Evolutionary conservation across 2,113 vertebrate genomes (phyloP).

Genomic region (Cnemophilus loriae): DNA sequence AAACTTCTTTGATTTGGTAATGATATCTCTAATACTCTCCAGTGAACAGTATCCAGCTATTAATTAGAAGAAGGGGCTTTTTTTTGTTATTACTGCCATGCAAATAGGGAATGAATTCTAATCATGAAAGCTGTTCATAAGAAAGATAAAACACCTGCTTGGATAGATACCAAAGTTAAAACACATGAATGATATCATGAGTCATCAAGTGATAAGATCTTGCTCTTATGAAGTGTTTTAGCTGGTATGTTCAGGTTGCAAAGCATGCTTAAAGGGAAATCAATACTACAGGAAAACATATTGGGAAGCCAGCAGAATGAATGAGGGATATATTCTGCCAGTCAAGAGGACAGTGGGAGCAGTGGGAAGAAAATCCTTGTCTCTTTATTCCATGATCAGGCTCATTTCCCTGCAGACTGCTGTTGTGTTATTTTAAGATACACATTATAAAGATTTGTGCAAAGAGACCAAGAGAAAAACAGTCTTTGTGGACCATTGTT

Average conservation of each 20-base stretch:
- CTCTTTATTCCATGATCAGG: not conserved
- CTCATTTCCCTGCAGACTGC: not conserved
- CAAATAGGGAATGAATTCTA: not conserved
- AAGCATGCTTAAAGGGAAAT: not conserved
- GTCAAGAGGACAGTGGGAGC: not conserved
- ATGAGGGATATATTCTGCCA: not conserved
- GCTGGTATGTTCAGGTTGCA: not conserved
- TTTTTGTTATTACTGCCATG: not conserved
- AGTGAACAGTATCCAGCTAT: not conserved
- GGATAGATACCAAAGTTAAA: constrained; percentile 9
- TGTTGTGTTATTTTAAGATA: not conserved
- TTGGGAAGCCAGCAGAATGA: not conserved
- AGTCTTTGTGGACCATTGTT: not conserved
- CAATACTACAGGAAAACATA: not conserved
- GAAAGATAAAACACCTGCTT: constrained; percentile 20
- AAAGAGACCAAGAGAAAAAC: not conserved
- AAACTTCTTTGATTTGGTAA: not conserved
- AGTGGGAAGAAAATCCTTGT: not conserved
- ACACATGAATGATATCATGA: not conserved
- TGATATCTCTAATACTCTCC: not conserved
- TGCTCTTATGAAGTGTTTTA: not conserved
- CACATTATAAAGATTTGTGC: not conserved
- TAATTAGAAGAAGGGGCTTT: not conserved
- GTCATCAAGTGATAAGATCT: not conserved
- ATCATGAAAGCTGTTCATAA: not conserved